Evolutionary conservation across 2,797 vertebrate species (phyloP).

Genomic region (Sebastes aleutianus): DNA sequence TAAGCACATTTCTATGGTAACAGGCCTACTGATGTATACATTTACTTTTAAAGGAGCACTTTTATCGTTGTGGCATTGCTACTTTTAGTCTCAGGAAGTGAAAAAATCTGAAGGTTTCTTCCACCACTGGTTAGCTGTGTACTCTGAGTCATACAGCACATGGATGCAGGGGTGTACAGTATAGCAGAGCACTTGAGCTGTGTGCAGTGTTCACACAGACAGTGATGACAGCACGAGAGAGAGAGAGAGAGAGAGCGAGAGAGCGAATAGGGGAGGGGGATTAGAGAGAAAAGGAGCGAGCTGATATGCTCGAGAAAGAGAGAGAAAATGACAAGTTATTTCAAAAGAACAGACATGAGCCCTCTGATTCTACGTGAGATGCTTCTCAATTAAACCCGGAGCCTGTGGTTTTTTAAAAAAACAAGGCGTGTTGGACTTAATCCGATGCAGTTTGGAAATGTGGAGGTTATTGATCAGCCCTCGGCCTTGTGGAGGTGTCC

Average conservation of each 20-base stretch:
- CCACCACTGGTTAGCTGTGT: neutral
- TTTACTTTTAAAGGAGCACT: neutral
- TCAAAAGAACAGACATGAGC: constrained; percentile 60
- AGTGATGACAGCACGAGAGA: constrained; percentile 12
- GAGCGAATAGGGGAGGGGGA: neutral
- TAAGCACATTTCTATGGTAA: neutral
- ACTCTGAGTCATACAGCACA: constrained; percentile 12
- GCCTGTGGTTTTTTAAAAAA: neutral
- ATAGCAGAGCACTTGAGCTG: constrained; percentile 22
- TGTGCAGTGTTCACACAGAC: constrained; percentile 10
- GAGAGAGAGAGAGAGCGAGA: neutral
- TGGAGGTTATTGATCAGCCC: constrained; percentile 64
- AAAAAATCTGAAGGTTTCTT: neutral
- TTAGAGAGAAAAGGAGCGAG: constrained; percentile 36
- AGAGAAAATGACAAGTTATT: constrained; percentile 61
- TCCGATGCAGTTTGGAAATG: constrained; percentile 54
- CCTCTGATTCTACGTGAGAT: constrained; percentile 55
- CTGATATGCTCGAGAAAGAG: constrained; percentile 33
- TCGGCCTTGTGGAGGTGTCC: constrained; percentile 57
- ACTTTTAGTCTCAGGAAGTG: neutral
- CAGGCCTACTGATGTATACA: neutral
- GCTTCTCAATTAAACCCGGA: constrained; percentile 54
- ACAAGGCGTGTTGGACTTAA: constrained; percentile 29
- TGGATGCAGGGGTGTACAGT: constrained; percentile 39
- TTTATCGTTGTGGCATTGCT: neutral